Percentiles rank a stretch among this genome's conserved stretches.
Conservation (phyloP, 1,140 invertebrate species). For the Odontomachus brunneus region DNA sequence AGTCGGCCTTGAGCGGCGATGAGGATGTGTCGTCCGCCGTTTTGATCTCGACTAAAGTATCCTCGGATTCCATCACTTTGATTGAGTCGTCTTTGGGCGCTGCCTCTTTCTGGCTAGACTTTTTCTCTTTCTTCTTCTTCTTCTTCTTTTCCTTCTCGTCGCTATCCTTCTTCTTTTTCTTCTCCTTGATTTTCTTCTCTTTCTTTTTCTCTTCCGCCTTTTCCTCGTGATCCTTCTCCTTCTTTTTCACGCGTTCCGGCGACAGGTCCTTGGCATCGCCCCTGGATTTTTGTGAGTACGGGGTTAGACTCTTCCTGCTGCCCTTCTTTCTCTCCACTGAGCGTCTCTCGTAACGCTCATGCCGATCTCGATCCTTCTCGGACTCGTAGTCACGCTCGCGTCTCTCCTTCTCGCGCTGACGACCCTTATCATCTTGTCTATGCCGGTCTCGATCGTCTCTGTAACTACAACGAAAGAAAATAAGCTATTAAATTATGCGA, state of each 20-base stretch:
- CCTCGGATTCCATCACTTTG: slow-evolving; percentile 62
- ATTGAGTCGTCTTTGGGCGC: slow-evolving; percentile 80
- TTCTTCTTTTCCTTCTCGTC: slow-evolving; percentile 85
- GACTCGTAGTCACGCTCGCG: slow-evolving; percentile 72
- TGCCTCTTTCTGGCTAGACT: slow-evolving; percentile 81
- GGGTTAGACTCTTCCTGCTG: slow-evolving; percentile 78
- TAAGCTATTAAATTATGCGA: neutral
- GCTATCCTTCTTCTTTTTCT: slow-evolving; percentile 85
- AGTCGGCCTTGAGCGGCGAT: slow-evolving; percentile 51
- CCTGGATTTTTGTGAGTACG: slow-evolving; percentile 76
- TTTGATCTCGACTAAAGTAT: slow-evolving; percentile 63
- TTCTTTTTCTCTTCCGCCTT: slow-evolving; percentile 83
- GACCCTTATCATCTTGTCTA: slow-evolving; percentile 78
- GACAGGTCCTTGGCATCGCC: slow-evolving; percentile 79
- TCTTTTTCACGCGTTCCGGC: slow-evolving; percentile 82
- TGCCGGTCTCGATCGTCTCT: slow-evolving; percentile 81
- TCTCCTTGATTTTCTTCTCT: slow-evolving; percentile 86
- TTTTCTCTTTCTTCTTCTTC: slow-evolving; percentile 85
- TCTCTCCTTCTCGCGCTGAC: slow-evolving; percentile 76
- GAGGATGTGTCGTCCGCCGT: slow-evolving; percentile 43
- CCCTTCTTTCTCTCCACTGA: slow-evolving; percentile 79
- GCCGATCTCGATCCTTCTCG: slow-evolving; percentile 78
- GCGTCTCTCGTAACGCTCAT: slow-evolving; percentile 81
- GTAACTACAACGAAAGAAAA: slow-evolving; percentile 71
- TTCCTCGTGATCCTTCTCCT: slow-evolving; percentile 83